Conservation (phyloP, 2,113 vertebrate genomes). For the Pollimyrus isidori region DNA sequence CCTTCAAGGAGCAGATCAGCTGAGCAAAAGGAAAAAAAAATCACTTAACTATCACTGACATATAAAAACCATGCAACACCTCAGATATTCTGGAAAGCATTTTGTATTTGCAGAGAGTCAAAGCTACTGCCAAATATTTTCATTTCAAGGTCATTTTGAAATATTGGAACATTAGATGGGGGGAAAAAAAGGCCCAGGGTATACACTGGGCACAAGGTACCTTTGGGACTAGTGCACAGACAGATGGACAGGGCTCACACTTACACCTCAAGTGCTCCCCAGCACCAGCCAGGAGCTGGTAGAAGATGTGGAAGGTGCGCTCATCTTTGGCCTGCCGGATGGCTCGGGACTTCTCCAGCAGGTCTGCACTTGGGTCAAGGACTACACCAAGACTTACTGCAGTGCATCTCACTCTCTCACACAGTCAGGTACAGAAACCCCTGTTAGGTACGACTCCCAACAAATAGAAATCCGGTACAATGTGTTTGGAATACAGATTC, state of each 20-base stretch:
- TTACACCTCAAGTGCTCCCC: slow-evolving; percentile 91
- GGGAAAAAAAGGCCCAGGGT: not conserved
- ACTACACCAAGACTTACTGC: not conserved
- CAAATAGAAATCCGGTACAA: not conserved
- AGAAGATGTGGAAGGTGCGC: slow-evolving; percentile 93
- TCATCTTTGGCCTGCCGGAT: slow-evolving; percentile 98
- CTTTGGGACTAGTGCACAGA: not conserved
- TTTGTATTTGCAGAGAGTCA: not conserved
- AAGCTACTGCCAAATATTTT: not conserved
- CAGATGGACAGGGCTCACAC: slow-evolving; percentile 32
- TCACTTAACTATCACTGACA: not conserved
- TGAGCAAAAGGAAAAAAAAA: slow-evolving; percentile 36
- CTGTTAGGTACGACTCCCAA: not conserved
- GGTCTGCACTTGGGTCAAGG: slow-evolving; percentile 73
- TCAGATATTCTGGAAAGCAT: not conserved
- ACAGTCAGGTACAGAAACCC: not conserved
- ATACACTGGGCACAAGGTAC: not conserved
- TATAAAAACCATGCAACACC: not conserved
- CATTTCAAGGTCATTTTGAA: not conserved
- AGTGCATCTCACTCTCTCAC: not conserved
- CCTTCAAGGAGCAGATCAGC: slow-evolving; percentile 79
- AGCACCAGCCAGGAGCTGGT: slow-evolving; percentile 85
- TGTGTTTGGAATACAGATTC: not conserved
- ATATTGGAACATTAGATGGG: not conserved
- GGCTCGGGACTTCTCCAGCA: slow-evolving; percentile 93